Percentiles rank a stretch among this genome's conserved stretches.
These are phyloP conservation scores for Misgurnus anguillicaudatus DNA, from an alignment of 2,113 vertebrate genomes.

Conservation along the genomic window DNA sequence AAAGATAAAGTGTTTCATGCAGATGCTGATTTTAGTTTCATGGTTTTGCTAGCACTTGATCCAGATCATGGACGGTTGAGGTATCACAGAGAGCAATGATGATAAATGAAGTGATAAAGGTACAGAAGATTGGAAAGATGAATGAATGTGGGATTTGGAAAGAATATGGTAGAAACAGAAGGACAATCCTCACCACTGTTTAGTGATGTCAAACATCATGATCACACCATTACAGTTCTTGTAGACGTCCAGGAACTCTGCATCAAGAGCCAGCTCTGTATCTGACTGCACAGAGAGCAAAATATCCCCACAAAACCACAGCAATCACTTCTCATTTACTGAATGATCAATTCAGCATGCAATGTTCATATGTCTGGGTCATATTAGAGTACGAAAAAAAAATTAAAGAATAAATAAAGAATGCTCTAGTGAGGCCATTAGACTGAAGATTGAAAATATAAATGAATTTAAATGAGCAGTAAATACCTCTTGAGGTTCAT, in stretches of 20 bases:
- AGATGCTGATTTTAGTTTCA: conserved; percentile 14
- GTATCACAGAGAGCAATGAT: not conserved
- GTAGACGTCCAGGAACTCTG: conserved; percentile 87
- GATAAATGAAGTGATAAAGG: not conserved
- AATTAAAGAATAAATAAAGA: too few species aligned
- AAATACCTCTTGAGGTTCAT: conserved; percentile 85
- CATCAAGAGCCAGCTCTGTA: conserved; percentile 82
- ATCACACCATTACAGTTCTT: conserved; percentile 87
- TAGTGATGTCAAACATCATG: conserved; percentile 92
- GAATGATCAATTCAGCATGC: not conserved
- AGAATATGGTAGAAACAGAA: not conserved
- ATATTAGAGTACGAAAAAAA: too few species aligned
- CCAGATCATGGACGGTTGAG: conserved; percentile 1
- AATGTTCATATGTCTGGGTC: too few species aligned
- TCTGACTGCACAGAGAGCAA: conserved; percentile 69
- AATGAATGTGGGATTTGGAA: conserved; percentile 4
- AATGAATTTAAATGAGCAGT: not conserved
- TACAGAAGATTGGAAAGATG: not conserved
- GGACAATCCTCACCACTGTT: conserved; percentile 80
- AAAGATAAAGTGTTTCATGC: not conserved
- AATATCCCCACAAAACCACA: not conserved
- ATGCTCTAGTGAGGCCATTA: too few species aligned
- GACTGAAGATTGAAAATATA: not conserved
- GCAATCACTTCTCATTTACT: not conserved
- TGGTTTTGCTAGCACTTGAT: conserved; percentile 16